Conservation (phyloP, 2,113 vertebrate species). For the Otocyon megalotis region DNA sequence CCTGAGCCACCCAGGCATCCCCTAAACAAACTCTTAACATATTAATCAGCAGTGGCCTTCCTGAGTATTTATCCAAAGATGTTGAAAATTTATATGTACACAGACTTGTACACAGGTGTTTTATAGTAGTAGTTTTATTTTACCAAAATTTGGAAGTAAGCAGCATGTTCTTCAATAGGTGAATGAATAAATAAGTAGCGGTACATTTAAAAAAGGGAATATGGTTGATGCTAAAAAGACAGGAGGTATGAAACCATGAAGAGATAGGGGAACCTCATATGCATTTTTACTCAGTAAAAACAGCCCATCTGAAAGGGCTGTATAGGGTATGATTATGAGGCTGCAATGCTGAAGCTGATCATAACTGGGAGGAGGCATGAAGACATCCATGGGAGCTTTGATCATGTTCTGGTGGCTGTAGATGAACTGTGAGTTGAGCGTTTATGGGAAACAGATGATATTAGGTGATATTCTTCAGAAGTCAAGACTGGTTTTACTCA, state of each 20-base stretch:
- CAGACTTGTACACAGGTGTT: not conserved
- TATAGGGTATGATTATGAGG: not conserved
- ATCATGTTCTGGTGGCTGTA: not conserved
- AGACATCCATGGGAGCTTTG: not conserved
- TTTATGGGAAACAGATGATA: not conserved
- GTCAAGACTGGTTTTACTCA: not conserved
- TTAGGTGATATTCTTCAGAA: not conserved
- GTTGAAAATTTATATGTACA: not conserved
- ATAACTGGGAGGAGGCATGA: not conserved
- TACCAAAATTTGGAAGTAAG: not conserved
- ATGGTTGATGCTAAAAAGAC: not conserved
- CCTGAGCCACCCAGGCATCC: too few relatives aligned
- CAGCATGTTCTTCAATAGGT: not conserved
- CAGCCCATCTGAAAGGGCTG: not conserved
- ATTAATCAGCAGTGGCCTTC: not conserved
- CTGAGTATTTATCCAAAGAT: not conserved
- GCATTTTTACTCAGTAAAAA: not conserved
- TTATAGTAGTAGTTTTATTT: not conserved
- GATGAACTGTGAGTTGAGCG: slow-evolving; percentile 43
- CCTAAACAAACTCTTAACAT: not conserved
- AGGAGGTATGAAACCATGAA: not conserved
- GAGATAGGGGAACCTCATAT: not conserved
- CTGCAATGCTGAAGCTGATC: not conserved
- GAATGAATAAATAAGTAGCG: not conserved
- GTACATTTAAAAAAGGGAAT: not conserved